A percentile compares a stretch with the other conserved stretches of the same genome.
These are phyloP conservation scores for Crossocerus cetratus DNA, from an alignment of 2,888 invertebrate species.

Conservation along the genomic window DNA sequence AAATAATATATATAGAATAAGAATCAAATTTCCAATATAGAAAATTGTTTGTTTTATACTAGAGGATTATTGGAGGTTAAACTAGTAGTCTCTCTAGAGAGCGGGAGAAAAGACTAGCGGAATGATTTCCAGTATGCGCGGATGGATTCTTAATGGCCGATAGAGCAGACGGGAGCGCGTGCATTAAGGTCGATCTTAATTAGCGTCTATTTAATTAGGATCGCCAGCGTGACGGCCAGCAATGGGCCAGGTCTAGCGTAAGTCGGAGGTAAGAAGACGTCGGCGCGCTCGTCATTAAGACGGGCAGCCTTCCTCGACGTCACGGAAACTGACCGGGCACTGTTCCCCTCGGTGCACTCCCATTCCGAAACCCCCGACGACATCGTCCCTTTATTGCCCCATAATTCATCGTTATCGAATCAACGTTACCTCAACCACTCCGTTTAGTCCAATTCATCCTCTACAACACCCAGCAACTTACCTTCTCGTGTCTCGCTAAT, in stretches of 20 bases:
- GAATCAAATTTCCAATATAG: too few relatives aligned
- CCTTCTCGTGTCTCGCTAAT: too few relatives aligned
- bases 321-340: slow-evolving; percentile 70
- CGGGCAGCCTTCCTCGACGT: slow-evolving; percentile 68
- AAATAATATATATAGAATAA: too few relatives aligned
- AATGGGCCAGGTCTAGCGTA: slow-evolving; percentile 68
- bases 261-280: slow-evolving; percentile 68
- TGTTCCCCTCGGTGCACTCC: slow-evolving; percentile 46
- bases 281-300: slow-evolving; percentile 72
- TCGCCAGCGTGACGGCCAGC: slow-evolving; percentile 74
- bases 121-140: slow-evolving; percentile 53
- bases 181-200: slow-evolving; percentile 76
- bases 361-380: neutral
- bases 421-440: too few relatives aligned
- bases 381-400: too few relatives aligned
- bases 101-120: slow-evolving; percentile 15
- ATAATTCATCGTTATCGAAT: too few relatives aligned
- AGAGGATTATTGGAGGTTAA: too few relatives aligned
- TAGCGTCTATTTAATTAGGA: slow-evolving; percentile 76
- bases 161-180: slow-evolving; percentile 64
- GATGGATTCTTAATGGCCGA: slow-evolving; percentile 63
- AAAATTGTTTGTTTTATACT: too few relatives aligned
- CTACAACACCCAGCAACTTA: too few relatives aligned
- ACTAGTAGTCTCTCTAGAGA: neutral
- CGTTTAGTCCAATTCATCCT: too few relatives aligned